Base-by-base conservation (phyloP, 2,888 invertebrate species). In the Yponomeuta cagnagella region DNA sequence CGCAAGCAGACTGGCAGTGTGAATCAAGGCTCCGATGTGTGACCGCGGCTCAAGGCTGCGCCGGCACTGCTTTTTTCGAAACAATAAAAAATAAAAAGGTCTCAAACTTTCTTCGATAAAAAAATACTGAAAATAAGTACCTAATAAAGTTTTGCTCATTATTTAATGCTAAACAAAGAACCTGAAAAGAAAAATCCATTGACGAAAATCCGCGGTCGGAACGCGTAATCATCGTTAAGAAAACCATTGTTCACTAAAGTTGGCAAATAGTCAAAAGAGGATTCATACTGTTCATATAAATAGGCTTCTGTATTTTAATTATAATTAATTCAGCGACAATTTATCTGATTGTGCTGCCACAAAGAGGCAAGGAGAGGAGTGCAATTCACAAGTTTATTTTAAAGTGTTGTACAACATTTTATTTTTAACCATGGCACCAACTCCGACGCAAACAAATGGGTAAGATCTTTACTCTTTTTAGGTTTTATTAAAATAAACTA, bases 251-350 rank as follows among this genome's bases (percentile, higher is more conserved):
- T 65, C 65, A 65, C 65, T 33, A 30, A 58, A 31, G 10, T 65
- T 65, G 65, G 65, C 65, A 65, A 65, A 65, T 65, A 65, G 33
- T 65, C 65, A 65, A 33, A 33, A 65, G 30, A 12, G 10, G 65
- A 65, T 65, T 31, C 65, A 65, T 33, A 64, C 23, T 9, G 64
- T 30, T 31, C n/a, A 30, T 64, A 64, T 64, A 64, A 64, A 64
- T 64, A 64, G 64, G n/a, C 33, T 23, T 65, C 33, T 12, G 31
- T 65, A 30, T 58, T 43, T 58, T 58, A 58, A 58, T 58, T 58
- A 58, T 65, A 65, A 65, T 65, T 65, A 65, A 65, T 65, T 65
- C 12, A 33, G 65, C 31, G 10, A 65, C 30, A 65, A 33, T 33
- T 65, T 33, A 31, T 10, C 52, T 15, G 52, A 58, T 58, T 58